phyloP scores from a whole-genome alignment of 2,113 vertebrate genomes.

The Steatornis caripensis region DNA sequence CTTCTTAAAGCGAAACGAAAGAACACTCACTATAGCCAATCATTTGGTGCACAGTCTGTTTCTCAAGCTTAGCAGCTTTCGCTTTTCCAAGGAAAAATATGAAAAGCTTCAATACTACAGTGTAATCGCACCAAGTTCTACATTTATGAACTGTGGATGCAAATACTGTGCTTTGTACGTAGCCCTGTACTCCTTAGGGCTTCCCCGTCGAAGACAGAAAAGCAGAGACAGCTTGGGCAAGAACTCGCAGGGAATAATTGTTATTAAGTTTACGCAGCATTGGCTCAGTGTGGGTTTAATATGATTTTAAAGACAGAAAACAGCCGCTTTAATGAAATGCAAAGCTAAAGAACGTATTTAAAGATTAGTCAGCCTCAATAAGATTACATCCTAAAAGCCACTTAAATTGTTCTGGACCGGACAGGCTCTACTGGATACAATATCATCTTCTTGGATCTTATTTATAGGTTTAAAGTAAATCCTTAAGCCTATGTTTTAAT shows the following conservation, averaged over 20 bases:
- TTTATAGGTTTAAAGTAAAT: constrained; percentile 45
- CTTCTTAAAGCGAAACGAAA: not conserved
- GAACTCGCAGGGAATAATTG: not conserved
- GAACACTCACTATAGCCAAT: not conserved
- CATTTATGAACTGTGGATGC: not conserved
- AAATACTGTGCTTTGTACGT: not conserved
- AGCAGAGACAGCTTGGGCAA: not conserved
- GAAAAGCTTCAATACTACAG: not conserved
- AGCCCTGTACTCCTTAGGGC: not conserved
- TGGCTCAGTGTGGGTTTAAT: constrained; percentile 18
- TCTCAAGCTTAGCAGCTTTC: not conserved
- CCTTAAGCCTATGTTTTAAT: constrained; percentile 16
- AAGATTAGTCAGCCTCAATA: constrained; percentile 38
- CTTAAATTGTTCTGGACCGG: constrained; percentile 43
- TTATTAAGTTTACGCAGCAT: not conserved
- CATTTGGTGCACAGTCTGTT: not conserved
- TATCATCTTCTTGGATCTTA: constrained; percentile 19
- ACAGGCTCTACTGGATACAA: not conserved
- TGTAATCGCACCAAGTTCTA: not conserved
- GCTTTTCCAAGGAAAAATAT: not conserved
- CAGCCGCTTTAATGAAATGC: constrained; percentile 42
- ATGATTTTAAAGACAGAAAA: constrained; percentile 34
- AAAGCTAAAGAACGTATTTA: constrained; percentile 53
- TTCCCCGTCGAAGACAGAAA: not conserved
- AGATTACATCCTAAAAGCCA: constrained; percentile 54